Conservation (phyloP, 2,797 vertebrate species). For the Rhodeus uyekii region DNA sequence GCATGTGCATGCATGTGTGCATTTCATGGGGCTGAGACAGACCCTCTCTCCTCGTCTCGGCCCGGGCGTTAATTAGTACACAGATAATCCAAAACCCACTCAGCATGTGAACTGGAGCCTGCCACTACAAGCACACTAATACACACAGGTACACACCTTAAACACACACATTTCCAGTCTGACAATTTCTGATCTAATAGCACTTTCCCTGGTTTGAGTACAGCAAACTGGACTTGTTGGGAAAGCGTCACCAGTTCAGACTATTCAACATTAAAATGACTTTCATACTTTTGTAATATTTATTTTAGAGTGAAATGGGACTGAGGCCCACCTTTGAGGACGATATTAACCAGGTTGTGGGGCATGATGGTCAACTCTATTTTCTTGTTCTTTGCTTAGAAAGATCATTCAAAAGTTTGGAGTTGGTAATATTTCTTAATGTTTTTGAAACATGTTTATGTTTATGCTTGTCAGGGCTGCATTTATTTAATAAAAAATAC, state of each 20-base stretch:
- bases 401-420: not conserved
- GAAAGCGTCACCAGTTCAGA: not conserved
- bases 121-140: slow-evolving; percentile 23
- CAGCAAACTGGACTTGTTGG: not conserved
- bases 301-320: not conserved
- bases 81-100: slow-evolving; percentile 58
- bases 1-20: slow-evolving; percentile 49
- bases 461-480: not conserved
- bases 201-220: no score
- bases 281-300: not conserved
- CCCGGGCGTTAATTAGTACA: slow-evolving; percentile 60
- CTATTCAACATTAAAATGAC: not conserved
- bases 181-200: not conserved
- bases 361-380: not conserved
- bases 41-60: slow-evolving; percentile 56
- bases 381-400: not conserved
- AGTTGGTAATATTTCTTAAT: not conserved
- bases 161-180: slow-evolving; percentile 8
- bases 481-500: not conserved
- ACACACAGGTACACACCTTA: slow-evolving; percentile 37
- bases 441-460: not conserved
- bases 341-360: not conserved
- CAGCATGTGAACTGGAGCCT: slow-evolving; percentile 53
- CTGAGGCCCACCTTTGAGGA: not conserved
- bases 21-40: slow-evolving; percentile 57